Percentiles rank a stretch among this genome's conserved stretches.
phyloP scores from a whole-genome alignment of 2,888 invertebrate genomes.

The Cephus spinipes region DNA sequence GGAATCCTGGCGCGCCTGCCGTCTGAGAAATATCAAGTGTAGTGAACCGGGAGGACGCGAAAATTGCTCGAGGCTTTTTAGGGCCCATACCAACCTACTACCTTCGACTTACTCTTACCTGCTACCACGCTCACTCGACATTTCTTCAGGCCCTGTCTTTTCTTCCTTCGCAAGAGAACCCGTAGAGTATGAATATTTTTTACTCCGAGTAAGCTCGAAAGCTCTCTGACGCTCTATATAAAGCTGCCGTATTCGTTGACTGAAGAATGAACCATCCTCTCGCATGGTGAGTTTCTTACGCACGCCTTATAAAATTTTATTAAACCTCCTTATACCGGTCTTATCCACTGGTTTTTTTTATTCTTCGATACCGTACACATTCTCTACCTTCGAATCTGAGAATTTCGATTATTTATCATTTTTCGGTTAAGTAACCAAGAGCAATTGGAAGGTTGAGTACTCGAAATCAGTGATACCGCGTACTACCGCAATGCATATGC shows the following conservation, averaged over 20 bases:
- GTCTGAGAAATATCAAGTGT: conserved; percentile 14
- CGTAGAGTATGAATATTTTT: conserved; percentile 22
- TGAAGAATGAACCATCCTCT: not conserved
- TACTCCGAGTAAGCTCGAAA: conserved; percentile 10
- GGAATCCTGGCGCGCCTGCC: not conserved
- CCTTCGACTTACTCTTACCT: not conserved
- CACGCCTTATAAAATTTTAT: not conserved
- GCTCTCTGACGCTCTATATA: not conserved
- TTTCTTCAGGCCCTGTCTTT: conserved; percentile 2
- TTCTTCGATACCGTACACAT: not conserved
- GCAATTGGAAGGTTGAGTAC: conserved; percentile 10
- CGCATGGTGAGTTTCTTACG: not conserved
- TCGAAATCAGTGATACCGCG: conserved; percentile 19
- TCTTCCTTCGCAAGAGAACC: conserved; percentile 14
- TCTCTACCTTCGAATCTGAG: not conserved
- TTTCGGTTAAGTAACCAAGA: conserved; percentile 1
- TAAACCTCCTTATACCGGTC: not conserved
- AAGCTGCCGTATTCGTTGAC: not conserved
- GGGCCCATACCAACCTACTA: not conserved
- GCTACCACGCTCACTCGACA: conserved; percentile 16
- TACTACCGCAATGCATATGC: conserved; percentile 46
- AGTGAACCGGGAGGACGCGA: conserved; percentile 15
- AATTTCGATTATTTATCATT: not conserved
- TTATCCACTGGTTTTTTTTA: not conserved
- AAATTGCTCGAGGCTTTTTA: conserved; percentile 19